Evolutionary conservation across 92 coral and sea anemone genomes (phyloP).

Genomic region (Metridium senile): DNA sequence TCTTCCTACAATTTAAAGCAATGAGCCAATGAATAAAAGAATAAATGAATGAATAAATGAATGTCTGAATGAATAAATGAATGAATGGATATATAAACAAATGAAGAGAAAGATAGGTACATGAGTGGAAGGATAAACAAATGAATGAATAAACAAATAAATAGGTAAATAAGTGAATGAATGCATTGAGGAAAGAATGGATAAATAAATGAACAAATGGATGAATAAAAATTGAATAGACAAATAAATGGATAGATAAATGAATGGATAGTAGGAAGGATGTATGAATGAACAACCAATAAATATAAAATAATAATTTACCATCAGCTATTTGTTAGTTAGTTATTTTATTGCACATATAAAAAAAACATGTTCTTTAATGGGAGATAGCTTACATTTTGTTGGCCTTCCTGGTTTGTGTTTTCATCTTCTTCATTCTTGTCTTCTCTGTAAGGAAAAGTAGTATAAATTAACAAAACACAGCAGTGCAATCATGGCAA

Average conservation of each 20-base stretch:
- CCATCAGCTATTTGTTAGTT: no score
- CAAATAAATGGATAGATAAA: not conserved
- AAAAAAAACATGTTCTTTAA: not conserved
- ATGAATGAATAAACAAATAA: not conserved
- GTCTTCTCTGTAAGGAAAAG: not conserved
- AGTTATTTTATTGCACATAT: no score
- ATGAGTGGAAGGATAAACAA: no score
- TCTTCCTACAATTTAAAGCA: slow-evolving; percentile 25
- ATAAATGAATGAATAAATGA: no score
- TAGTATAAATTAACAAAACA: not conserved
- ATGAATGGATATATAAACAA: not conserved
- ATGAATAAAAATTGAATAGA: no score
- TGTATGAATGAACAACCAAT: not conserved
- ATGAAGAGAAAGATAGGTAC: not conserved
- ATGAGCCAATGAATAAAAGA: not conserved
- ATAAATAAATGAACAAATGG: no score
- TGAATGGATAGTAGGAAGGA: not conserved
- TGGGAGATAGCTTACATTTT: not conserved
- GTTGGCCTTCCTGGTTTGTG: not conserved
- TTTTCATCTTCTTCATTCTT: not conserved
- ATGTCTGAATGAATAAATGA: no score
- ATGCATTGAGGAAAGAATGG: not conserved
- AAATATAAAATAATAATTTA: no score
- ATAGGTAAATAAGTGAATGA: not conserved
- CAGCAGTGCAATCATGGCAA: not conserved